phyloP scores from a whole-genome alignment of 2,797 vertebrate genomes.

The Halcyon badia region DNA sequence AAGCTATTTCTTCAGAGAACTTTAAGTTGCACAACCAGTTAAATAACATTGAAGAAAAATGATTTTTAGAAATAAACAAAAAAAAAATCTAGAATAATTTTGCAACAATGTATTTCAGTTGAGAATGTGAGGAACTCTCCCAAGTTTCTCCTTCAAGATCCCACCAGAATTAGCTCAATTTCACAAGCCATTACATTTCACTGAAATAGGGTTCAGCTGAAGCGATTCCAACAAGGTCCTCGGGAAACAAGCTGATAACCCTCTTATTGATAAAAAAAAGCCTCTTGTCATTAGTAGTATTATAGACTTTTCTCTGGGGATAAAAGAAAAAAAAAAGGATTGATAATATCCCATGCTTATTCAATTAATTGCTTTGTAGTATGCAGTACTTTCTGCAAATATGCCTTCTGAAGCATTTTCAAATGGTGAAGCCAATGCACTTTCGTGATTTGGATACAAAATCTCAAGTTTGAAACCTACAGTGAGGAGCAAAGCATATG shows the following conservation, averaged over 20 bases:
- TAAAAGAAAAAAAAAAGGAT: not conserved
- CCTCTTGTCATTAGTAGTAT: not conserved
- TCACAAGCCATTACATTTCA: not conserved
- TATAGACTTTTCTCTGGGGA: not conserved
- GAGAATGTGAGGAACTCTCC: not conserved
- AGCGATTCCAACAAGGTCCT: not conserved
- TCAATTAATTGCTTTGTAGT: not conserved
- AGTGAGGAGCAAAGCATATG: conserved; percentile 43
- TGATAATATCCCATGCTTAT: not conserved
- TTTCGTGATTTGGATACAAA: not conserved
- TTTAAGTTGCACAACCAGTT: not conserved
- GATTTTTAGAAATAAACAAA: no score
- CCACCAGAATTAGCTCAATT: not conserved
- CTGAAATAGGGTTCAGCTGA: not conserved
- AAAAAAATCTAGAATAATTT: not conserved
- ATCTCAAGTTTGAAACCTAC: not conserved
- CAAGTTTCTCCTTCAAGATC: not conserved
- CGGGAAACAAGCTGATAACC: not conserved
- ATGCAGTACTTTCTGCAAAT: not conserved
- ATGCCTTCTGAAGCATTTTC: not conserved
- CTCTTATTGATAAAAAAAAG: not conserved
- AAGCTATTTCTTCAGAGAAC: not conserved
- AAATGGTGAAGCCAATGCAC: not conserved
- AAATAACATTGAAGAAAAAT: not conserved
- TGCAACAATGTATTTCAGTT: not conserved